These are phyloP conservation scores for Drosophila oshimai DNA, from an alignment of 1,140 invertebrate species.

Conservation along the genomic window DNA sequence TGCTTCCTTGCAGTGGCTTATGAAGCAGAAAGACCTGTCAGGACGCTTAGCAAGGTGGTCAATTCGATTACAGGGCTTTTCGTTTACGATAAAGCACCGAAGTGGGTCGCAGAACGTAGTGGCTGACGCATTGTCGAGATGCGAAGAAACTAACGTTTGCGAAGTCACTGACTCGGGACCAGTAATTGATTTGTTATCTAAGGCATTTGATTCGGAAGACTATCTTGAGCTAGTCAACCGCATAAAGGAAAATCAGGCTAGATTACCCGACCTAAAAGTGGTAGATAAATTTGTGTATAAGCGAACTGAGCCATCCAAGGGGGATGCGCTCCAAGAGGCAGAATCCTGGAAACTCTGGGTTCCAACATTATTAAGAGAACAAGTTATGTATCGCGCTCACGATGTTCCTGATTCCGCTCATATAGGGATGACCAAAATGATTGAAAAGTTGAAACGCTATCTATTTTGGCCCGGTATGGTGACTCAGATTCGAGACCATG, in stretches of 20 bases:
- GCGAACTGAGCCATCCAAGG: too few species aligned
- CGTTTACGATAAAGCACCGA: neutral
- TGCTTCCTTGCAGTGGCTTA: too few species aligned
- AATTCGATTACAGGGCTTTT: neutral
- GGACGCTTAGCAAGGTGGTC: too few species aligned
- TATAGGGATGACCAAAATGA: too few species aligned
- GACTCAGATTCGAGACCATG: neutral
- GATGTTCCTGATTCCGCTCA: too few species aligned
- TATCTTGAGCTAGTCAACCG: neutral
- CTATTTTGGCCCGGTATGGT: neutral
- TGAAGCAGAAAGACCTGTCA: too few species aligned
- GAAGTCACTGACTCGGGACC: neutral
- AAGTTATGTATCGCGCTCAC: too few species aligned
- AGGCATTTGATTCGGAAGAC: neutral
- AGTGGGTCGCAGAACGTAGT: neutral
- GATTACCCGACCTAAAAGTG: neutral
- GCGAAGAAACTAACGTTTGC: neutral
- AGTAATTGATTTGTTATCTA: neutral
- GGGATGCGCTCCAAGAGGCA: too few species aligned
- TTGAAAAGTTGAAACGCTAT: too few species aligned
- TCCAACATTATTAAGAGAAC: too few species aligned
- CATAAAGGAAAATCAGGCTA: too few species aligned
- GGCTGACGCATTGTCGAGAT: neutral
- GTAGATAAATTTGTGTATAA: neutral
- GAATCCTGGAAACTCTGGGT: too few species aligned